A percentile compares a stretch with the other conserved stretches of the same genome.
Evolutionary conservation across 2,888 invertebrate species (phyloP).

Genomic region (Noctua janthe): DNA sequence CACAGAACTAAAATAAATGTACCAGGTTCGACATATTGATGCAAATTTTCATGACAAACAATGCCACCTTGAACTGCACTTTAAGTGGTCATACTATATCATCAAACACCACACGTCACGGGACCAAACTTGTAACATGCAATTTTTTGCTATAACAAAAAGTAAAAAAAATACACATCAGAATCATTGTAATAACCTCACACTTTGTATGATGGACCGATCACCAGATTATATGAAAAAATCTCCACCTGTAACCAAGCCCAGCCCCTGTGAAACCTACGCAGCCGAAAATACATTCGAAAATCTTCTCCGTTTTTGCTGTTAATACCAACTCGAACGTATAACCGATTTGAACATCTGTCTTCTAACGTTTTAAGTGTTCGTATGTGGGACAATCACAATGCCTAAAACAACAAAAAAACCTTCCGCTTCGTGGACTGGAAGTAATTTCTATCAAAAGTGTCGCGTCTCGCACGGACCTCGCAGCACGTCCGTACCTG

Average conservation of each 20-base stretch:
- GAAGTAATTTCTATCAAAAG: slow-evolving; percentile 5
- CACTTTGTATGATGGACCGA: slow-evolving; percentile 35
- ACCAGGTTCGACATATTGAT: too few species aligned
- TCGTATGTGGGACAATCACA: neutral
- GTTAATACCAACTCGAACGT: slow-evolving; percentile 7
- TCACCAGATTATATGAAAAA: neutral
- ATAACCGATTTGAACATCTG: neutral
- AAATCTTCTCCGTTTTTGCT: neutral
- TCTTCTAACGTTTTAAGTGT: neutral
- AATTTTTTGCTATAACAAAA: neutral
- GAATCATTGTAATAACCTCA: neutral
- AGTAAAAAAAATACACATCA: neutral
- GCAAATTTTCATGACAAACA: too few species aligned
- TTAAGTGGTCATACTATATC: neutral
- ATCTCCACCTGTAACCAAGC: neutral
- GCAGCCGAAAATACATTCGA: slow-evolving; percentile 12
- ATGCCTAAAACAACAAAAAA: slow-evolving; percentile 36
- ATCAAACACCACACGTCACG: neutral
- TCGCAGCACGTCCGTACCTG: neutral
- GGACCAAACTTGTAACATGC: neutral
- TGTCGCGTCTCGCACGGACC: neutral
- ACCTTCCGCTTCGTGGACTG: neutral
- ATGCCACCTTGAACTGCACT: too few species aligned
- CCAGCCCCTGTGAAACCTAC: neutral
- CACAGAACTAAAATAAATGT: too few species aligned